Percentiles rank a stretch among this genome's conserved stretches.
Evolutionary conservation across 2,888 invertebrate genomes (phyloP).

Genomic region (Pseudolycoriella hygida): DNA sequence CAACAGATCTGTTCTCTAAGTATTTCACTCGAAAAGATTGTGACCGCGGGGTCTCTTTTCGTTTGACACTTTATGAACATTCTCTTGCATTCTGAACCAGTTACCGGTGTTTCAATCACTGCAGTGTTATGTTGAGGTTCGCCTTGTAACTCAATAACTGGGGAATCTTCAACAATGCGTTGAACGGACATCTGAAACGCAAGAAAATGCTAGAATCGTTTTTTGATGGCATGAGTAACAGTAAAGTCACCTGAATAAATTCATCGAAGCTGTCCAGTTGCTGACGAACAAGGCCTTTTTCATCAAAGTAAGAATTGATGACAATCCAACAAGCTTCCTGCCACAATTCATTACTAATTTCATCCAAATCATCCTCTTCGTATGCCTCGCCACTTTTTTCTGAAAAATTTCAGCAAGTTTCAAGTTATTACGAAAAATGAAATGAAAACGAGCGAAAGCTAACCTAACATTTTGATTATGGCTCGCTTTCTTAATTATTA

Average conservation of each 20-base stretch:
- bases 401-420: constrained; percentile 12
- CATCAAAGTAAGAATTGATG: constrained; percentile 98
- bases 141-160: constrained; percentile 90
- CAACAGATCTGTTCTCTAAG: too few species aligned
- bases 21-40: too few species aligned
- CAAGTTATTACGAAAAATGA: too few species aligned
- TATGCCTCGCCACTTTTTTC: too few species aligned
- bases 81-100: too few species aligned
- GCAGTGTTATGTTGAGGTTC: constrained; percentile 95
- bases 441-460: too few species aligned
- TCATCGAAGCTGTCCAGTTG: constrained; percentile 99
- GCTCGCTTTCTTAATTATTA: too few species aligned
- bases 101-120: constrained; percentile 69
- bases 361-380: constrained; percentile 81
- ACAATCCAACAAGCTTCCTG: constrained; percentile 99
- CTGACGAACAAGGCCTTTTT: constrained; percentile 96
- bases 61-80: too few species aligned
- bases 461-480: too few species aligned
- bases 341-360: constrained; percentile 96
- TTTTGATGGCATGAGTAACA: neutral
- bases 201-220: neutral
- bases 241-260: constrained; percentile 62
- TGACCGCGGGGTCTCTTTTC: too few species aligned
- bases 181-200: constrained; percentile 81
- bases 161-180: constrained; percentile 97